Percentiles rank a stretch among this genome's conserved stretches.
Evolutionary conservation across 2,888 invertebrate genomes (phyloP).

Genomic region (Mallateleia sp.): DNA sequence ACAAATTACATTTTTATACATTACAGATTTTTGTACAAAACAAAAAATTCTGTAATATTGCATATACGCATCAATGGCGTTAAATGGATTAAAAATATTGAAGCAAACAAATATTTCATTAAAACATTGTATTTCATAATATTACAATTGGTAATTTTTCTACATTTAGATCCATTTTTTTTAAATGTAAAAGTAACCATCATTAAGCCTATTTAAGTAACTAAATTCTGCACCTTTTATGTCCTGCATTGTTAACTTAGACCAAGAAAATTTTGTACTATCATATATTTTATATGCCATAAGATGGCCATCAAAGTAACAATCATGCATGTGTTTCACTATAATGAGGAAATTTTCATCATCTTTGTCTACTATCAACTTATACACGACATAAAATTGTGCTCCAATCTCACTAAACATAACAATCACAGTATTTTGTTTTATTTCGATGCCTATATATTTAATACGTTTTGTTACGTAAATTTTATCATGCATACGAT

Average conservation of each 20-base stretch:
- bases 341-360: conserved; percentile 22
- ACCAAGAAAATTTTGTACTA: conserved; percentile 27
- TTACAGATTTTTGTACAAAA: no score
- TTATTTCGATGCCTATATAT: conserved; percentile 38
- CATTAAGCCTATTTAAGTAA: conserved; percentile 37
- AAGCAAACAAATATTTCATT: no score
- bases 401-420: background rate
- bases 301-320: conserved; percentile 35
- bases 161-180: conserved; percentile 33
- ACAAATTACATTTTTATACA: no score
- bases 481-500: conserved; percentile 7
- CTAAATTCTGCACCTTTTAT: conserved; percentile 1
- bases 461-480: conserved; percentile 22
- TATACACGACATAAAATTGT: conserved; percentile 32
- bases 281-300: conserved; percentile 49
- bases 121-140: no score
- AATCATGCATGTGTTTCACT: conserved; percentile 35
- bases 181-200: conserved; percentile 28
- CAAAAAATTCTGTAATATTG: no score
- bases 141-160: no score
- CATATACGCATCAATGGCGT: no score
- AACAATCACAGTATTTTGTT: conserved; percentile 18
- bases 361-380: conserved; percentile 21
- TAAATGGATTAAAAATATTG: no score
- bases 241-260: conserved; percentile 12